Conservation (phyloP, 2,113 vertebrate species). For the Nyctibius bracteatus region DNA sequence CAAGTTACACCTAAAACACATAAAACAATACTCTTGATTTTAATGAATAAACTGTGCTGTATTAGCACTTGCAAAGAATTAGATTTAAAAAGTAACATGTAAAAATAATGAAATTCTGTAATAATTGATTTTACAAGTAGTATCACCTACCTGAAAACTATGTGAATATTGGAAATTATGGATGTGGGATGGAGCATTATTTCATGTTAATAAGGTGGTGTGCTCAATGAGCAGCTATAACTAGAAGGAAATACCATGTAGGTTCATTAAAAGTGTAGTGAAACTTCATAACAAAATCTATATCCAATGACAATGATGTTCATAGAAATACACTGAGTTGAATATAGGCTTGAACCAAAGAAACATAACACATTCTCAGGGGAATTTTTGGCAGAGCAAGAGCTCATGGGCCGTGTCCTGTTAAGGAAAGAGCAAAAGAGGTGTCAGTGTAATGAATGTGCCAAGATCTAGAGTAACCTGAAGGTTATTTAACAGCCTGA, state of each 20-base stretch:
- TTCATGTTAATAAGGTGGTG: neutral
- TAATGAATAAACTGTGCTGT: neutral
- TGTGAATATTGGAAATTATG: neutral
- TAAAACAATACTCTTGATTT: neutral
- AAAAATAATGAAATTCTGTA: neutral
- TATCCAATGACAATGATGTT: neutral
- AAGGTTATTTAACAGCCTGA: neutral
- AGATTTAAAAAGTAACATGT: neutral
- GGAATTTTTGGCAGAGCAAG: neutral
- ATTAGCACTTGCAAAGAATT: neutral
- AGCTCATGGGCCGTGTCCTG: neutral
- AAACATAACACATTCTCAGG: neutral
- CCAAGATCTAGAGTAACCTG: neutral
- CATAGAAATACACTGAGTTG: neutral
- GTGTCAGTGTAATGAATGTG: neutral
- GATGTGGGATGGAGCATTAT: neutral
- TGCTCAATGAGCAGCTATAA: neutral
- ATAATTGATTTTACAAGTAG: neutral
- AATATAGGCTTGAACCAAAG: neutral
- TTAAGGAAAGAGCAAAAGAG: neutral
- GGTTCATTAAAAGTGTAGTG: neutral
- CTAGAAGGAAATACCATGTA: neutral
- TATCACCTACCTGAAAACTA: neutral
- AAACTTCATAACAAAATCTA: neutral
- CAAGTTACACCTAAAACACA: conserved; percentile 9